These are phyloP conservation scores for Loriculus beryllinus DNA, from an alignment of 2,797 vertebrate genomes.

Conservation along the genomic window DNA sequence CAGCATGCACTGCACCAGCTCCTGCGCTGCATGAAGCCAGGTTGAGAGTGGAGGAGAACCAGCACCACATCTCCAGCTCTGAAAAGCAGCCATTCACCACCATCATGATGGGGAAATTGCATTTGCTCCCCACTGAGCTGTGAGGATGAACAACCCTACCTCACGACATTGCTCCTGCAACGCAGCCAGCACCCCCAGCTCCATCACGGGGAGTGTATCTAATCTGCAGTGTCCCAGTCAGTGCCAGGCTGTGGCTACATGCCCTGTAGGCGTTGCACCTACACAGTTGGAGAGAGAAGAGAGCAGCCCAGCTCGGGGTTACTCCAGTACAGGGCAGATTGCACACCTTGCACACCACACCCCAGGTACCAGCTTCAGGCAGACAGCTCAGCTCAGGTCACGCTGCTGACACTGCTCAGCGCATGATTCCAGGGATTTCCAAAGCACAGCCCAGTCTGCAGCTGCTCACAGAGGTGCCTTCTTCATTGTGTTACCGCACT, in stretches of 20 bases:
- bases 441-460: not conserved
- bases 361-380: not conserved
- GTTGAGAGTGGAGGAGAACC: not conserved
- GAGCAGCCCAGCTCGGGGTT: not conserved
- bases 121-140: not conserved
- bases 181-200: not conserved
- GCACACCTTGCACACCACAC: not conserved
- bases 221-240: not conserved
- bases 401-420: accelerated
- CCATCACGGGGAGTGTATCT: accelerated
- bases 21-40: accelerated
- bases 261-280: not conserved
- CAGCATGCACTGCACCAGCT: not conserved
- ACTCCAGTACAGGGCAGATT: not conserved
- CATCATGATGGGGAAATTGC: accelerated
- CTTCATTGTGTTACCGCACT: accelerated
- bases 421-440: not conserved
- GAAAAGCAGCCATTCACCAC: not conserved
- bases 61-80: accelerated
- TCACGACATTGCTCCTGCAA: not conserved
- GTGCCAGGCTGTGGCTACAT: not conserved
- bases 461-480: not conserved
- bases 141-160: accelerated
- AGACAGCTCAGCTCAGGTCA: not conserved
- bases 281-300: not conserved